These are phyloP conservation scores for Platyrinchus mystaceus DNA, from an alignment of 2,797 vertebrate genomes.

Conservation along the genomic window DNA sequence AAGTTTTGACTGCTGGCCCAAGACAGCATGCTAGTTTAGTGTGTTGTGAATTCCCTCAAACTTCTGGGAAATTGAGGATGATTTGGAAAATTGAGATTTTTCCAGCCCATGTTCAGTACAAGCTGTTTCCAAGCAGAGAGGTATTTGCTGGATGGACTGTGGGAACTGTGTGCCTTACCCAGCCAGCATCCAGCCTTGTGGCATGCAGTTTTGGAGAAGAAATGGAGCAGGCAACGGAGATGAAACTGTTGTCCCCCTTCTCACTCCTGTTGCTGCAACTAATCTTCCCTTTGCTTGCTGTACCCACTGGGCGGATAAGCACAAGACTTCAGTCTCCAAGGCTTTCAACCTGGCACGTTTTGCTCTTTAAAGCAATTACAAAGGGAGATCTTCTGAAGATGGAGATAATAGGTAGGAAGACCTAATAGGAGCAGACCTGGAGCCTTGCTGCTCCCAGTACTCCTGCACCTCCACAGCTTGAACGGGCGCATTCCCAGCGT, in stretches of 20 bases:
- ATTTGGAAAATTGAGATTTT: background rate
- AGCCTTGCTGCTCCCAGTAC: background rate
- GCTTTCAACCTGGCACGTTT: background rate
- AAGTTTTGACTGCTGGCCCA: background rate
- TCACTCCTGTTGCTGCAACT: background rate
- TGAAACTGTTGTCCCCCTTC: background rate
- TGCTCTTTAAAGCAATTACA: background rate
- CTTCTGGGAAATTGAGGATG: background rate
- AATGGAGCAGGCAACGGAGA: background rate
- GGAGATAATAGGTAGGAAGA: background rate
- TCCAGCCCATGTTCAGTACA: background rate
- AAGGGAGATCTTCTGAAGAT: background rate
- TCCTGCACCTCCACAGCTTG: background rate
- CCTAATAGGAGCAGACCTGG: background rate
- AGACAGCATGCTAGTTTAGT: background rate
- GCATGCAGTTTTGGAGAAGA: background rate
- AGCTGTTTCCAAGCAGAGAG: background rate
- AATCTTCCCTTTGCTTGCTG: background rate
- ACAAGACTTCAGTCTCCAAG: background rate
- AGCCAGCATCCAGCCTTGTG: background rate
- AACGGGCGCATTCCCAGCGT: slow-evolving; percentile 36
- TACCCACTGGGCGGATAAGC: background rate
- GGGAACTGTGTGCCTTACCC: fast-evolving
- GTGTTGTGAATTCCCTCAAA: background rate
- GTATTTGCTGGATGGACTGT: background rate